Evolutionary conservation across 2,888 invertebrate genomes (phyloP).

Genomic region (Drosophila tanythrix): DNA sequence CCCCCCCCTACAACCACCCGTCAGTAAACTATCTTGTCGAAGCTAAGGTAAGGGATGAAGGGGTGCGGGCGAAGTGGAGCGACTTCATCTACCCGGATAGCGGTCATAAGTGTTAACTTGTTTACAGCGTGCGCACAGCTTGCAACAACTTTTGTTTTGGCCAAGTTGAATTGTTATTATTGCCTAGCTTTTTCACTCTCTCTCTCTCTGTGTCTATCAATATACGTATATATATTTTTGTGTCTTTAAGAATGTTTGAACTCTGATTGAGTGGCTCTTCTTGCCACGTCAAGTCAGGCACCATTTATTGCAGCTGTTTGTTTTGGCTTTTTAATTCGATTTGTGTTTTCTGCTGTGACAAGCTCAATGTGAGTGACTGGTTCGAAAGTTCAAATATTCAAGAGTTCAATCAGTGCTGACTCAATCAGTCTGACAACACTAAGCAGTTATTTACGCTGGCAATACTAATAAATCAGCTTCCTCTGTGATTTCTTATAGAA

Average conservation of each 20-base stretch:
- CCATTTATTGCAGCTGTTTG: background rate
- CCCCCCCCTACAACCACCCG: too few relatives aligned
- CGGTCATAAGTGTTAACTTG: slow-evolving; percentile 67
- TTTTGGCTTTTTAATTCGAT: background rate
- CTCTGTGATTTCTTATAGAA: background rate
- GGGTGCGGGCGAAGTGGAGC: too few relatives aligned
- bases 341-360: background rate
- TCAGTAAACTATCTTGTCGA: background rate
- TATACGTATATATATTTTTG: background rate
- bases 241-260: background rate
- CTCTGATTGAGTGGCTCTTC: background rate
- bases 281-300: background rate
- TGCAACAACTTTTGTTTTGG: slow-evolving; percentile 41
- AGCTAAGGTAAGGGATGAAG: background rate
- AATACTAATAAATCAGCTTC: background rate
- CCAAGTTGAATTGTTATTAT: slow-evolving; percentile 26
- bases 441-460: background rate
- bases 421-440: background rate
- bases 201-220: background rate
- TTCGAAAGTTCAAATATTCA: background rate
- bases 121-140: slow-evolving; percentile 46
- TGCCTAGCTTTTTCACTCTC: slow-evolving; percentile 1
- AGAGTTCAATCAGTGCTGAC: background rate
- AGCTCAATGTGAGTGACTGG: background rate
- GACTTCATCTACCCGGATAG: slow-evolving; percentile 17